phyloP scores from a whole-genome alignment of 2,113 vertebrate species.

The Phrynocephalus versicolor region DNA sequence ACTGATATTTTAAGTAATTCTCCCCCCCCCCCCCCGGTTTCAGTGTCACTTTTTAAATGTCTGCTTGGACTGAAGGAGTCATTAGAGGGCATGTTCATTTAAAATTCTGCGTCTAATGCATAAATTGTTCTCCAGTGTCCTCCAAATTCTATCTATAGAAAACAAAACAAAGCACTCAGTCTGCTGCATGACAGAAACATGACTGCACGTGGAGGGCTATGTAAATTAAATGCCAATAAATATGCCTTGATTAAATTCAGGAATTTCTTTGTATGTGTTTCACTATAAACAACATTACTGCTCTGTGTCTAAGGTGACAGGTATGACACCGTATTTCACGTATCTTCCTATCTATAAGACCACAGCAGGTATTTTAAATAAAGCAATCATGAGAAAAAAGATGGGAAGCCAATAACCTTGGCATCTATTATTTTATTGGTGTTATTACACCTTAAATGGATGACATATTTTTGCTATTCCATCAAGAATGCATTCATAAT shows the following conservation, averaged over 20 bases:
- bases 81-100: constrained; percentile 79
- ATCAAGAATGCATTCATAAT: constrained; percentile 48
- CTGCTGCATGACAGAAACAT: constrained; percentile 72
- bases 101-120: constrained; percentile 86
- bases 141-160: constrained; percentile 84
- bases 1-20: constrained; percentile 93
- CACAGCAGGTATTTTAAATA: background rate
- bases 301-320: constrained; percentile 53
- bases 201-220: constrained; percentile 71
- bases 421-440: background rate
- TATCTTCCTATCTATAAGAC: background rate
- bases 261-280: constrained; percentile 56
- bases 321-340: background rate
- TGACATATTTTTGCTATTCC: constrained; percentile 24
- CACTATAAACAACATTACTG: constrained; percentile 84
- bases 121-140: constrained; percentile 79
- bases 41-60: constrained; percentile 81
- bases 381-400: background rate
- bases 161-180: constrained; percentile 78
- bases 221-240: constrained; percentile 85
- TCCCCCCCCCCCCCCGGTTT: constrained; percentile 76
- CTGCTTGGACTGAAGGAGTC: constrained; percentile 75
- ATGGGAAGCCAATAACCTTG: background rate
- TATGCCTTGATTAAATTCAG: constrained; percentile 81
- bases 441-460: background rate